phyloP scores from a whole-genome alignment of 2,113 vertebrate species.

The Etheostoma cragini region DNA sequence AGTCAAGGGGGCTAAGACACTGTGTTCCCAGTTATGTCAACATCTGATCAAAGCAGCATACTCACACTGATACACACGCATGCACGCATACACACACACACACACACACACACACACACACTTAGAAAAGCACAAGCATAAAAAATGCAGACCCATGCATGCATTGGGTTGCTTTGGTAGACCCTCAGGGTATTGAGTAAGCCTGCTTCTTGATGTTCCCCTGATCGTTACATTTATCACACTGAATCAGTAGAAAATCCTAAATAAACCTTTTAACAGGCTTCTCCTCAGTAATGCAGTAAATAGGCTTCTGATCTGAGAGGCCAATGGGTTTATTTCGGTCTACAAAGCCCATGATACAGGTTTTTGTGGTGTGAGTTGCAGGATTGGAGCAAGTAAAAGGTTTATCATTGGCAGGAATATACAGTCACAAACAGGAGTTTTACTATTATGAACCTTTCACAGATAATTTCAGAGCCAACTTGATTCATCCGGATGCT shows the following conservation, averaged over 20 bases:
- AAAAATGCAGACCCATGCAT: constrained; percentile 40
- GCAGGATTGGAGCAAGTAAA: constrained; percentile 26
- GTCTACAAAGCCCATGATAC: constrained; percentile 45
- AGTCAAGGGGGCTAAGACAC: constrained; percentile 8
- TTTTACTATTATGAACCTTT: constrained; percentile 1
- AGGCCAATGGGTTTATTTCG: constrained; percentile 61
- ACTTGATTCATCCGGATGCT: background rate
- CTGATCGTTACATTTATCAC: constrained; percentile 58
- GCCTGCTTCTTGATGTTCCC: constrained; percentile 59
- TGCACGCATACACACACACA: background rate
- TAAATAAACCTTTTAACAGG: constrained; percentile 68
- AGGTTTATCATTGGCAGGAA: constrained; percentile 16
- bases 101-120: background rate
- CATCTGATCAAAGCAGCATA: constrained; percentile 55
- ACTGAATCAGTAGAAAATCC: constrained; percentile 63
- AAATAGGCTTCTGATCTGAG: constrained; percentile 62
- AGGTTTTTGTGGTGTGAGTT: constrained; percentile 20
- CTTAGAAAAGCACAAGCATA: constrained; percentile 22
- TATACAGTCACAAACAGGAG: background rate
- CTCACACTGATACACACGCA: background rate
- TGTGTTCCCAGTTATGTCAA: constrained; percentile 50
- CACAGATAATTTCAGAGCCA: background rate
- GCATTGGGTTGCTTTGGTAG: constrained; percentile 22
- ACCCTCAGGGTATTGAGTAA: constrained; percentile 53
- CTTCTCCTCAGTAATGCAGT: constrained; percentile 55